Evolutionary conservation across 2,888 invertebrate genomes (phyloP), one percentile per base, ranked within the genome.

Genomic region (Lasioglossum oenotherae): DNA sequence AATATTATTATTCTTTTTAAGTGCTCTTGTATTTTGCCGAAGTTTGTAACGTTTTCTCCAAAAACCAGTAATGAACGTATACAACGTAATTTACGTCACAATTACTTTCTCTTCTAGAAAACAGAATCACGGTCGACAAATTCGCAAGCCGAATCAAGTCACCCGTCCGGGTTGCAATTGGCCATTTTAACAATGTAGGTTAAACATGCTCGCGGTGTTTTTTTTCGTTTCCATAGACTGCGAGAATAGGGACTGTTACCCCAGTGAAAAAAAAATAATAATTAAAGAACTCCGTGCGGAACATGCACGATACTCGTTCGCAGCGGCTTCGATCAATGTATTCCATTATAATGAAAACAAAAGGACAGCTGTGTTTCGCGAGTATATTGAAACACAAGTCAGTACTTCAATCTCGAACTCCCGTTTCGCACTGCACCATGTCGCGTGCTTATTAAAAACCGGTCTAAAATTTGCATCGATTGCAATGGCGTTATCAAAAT

Each of bases 311-410:
- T 38, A 64, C 60, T 60, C 3, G 19, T 69, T 38, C 14, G 72
- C 23, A 31, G n/a, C 38, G 2, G 60, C 64, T 46, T 41, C 85
- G 85, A 79, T 84, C 79, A 76, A 79, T 84, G 84, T 31, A 44
- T 78, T 71, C 67, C 85, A 73, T 84, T 85, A 64, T 84, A 79
- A 76, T 41, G 75, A n/a, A 60, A 67, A 85, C 85, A 84, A 84
- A 84, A 74, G 71, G 27, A 73, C 64, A 1, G 57, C 64, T 27
- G 35, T 41, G 64, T 60, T 60, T 23, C n/a, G 31, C n/a, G 31
- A 57, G 46, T 78, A 53, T 64, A 74, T 83, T 41, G 80, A 73
- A 85, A 73, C 38, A 71, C 27, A 27, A 27, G 31, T 14, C n/a
- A 5, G 49, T 12, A 27, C 6, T 10, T 46, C 41, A 19, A 16